These are phyloP conservation scores for Vultur gryphus DNA, from an alignment of 2,797 vertebrate species.

Conservation along the genomic window DNA sequence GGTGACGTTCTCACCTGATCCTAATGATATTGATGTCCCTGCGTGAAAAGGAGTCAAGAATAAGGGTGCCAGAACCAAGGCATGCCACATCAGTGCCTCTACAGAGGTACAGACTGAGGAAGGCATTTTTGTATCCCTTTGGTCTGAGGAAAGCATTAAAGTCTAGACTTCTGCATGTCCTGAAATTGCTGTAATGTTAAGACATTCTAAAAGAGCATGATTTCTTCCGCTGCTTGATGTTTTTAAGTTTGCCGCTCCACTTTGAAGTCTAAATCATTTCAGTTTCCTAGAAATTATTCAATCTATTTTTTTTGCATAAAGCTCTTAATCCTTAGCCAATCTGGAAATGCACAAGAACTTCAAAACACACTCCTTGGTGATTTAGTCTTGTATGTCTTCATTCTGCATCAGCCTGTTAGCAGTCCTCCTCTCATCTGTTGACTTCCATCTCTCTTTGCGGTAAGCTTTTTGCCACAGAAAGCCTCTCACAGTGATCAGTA, in stretches of 20 bases:
- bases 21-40: background rate
- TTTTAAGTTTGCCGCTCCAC: background rate
- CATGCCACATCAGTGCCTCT: background rate
- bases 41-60: background rate
- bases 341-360: background rate
- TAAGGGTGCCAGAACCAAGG: background rate
- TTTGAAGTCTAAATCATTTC: background rate
- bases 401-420: background rate
- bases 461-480: background rate
- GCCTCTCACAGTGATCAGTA: slow-evolving; percentile 4
- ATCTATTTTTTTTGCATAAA: background rate
- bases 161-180: background rate
- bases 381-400: background rate
- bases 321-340: background rate
- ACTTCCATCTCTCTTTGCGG: background rate
- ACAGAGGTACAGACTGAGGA: background rate
- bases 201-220: background rate
- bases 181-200: background rate
- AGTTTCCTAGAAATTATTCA: background rate
- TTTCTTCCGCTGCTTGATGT: background rate
- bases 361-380: background rate
- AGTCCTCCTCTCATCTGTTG: background rate
- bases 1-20: background rate
- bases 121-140: background rate
- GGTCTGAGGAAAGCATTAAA: background rate